phyloP scores from a whole-genome alignment of 2,797 vertebrate species.

The Ptychadena robeensis region DNA sequence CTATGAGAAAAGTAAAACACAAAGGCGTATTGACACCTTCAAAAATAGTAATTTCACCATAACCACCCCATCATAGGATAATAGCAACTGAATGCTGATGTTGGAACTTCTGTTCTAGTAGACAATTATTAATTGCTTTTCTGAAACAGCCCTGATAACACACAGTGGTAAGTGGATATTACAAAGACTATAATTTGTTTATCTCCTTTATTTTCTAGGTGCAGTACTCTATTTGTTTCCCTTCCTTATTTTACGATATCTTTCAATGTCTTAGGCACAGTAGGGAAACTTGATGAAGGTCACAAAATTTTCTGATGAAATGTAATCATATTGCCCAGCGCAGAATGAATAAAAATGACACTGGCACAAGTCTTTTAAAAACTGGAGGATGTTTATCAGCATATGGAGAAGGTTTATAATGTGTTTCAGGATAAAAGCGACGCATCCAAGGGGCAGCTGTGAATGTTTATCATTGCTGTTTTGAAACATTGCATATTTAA shows the following conservation, averaged over 20 bases:
- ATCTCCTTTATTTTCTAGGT: not conserved
- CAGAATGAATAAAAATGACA: not conserved
- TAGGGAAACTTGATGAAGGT: not conserved
- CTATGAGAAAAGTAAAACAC: not conserved
- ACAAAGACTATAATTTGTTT: not conserved
- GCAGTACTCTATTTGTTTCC: not conserved
- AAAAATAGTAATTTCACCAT: not conserved
- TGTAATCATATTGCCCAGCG: constrained; percentile 14
- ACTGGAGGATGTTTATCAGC: constrained; percentile 17
- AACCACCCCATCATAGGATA: not conserved
- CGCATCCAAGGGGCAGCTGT: constrained; percentile 15
- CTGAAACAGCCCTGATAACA: not conserved
- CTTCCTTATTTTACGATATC: not conserved
- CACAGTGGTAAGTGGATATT: not conserved
- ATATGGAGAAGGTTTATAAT: not conserved
- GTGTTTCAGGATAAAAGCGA: constrained; percentile 30
- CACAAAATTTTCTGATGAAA: not conserved
- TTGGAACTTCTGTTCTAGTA: not conserved
- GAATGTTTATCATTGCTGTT: constrained; percentile 29
- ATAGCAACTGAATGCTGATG: not conserved
- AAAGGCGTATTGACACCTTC: not conserved
- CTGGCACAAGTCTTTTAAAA: constrained; percentile 11
- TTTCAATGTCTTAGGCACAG: not conserved
- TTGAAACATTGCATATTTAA: constrained; percentile 20
- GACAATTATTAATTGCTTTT: not conserved